Evolutionary conservation across 92 coral and sea anemone species (phyloP), one percentile per base, ranked within the genome.

Genomic region (Heteractis magnifica): DNA sequence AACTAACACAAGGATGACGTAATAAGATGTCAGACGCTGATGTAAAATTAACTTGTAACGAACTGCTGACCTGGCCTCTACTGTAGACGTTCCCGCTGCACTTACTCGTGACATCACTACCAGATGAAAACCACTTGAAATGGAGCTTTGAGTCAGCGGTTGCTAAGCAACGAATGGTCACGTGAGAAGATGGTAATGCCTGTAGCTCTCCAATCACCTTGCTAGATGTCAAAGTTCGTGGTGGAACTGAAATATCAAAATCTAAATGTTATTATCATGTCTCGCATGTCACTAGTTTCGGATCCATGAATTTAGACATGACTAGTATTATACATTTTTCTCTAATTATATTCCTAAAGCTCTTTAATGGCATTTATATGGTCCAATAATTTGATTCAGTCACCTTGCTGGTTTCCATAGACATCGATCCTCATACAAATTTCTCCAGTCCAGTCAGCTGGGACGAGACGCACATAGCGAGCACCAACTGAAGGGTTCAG

Each of bases 21-120:
- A 20, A n/a, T 15, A 56, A 13, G 26, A 85, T 49, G 18, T 85
- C 73, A 44, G 23, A 77, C 15, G 85, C 68, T 19, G 78, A 68
- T 19, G 88, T 85, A 56, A n/a, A 85, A 48, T 85, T 85, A 6
- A 85, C 83, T 72, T 79, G 76, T 44, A 85, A 49, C 7, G 21
- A 1, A 10, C 56, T 70, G 41, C 53, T 26, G 23, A 85, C 77
- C 16, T 77, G 60, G 1, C 88, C 88, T 21, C 88, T 62, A 48
- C 83, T 71, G 78, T 78, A 71, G 12, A 85, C 58, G 14, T 65
- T 52, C 1, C 88, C 88, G 52, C 88, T 77, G 53, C 78, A 85
- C 44, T 50, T 85, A 21, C 41, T 85, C 19, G 88, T 85, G 78
- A 85, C 73, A 62, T 85, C 88, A 50, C 23, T 21, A 49, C 34